Base-by-base conservation (phyloP, 2,888 invertebrate species). In the Bellardia bayeri region DNA sequence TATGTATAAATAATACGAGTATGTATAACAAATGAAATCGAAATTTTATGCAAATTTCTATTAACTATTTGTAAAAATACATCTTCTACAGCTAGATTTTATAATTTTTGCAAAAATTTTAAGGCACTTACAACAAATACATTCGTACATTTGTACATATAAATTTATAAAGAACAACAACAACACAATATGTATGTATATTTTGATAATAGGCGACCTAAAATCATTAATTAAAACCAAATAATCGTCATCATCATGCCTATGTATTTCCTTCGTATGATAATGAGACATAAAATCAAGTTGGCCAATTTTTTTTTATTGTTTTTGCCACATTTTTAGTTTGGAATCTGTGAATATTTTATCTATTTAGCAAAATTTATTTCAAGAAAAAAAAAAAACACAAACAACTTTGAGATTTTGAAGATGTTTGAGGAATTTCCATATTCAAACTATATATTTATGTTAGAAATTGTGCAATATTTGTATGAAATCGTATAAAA, bases 391-490 rank as follows among this genome's bases (percentile, higher is more conserved):
- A 51, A 51, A 71, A 16, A 30, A 45, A 14, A 51, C 40, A 51
- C 40, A 37, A 14, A 2, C 14, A 23, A 64, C 37, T 75, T 7
- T 61, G 45, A 14, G 40, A n/a, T 30, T 66, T 66, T 78, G 42
- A 5, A 37, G 56, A 16, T 49, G 30, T 42, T 63, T 64, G 49
- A 51, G 61, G 61, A 40, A 37, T 80, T 80, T 51, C 37, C 51
- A 51, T 56, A 64, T n/a, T 9, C 9, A 66, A 63, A 66, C 5
- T 63, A 66, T 64, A 16, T 23, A 23, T 66, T 82, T 81, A 49
- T 68, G 54, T 64, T 56, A 45, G n/a, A 76, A 82, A 16, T 82
- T 75, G 49, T 68, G 82, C 30, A 68, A 82, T 68, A 76, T 69
- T 56, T 75, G 13, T 68, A 68, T 58, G 56, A 74, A 74, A 16